Evolutionary conservation across 2,888 invertebrate genomes (phyloP), one percentile per base, ranked within the genome.

Genomic region (Harmothoe impar): DNA sequence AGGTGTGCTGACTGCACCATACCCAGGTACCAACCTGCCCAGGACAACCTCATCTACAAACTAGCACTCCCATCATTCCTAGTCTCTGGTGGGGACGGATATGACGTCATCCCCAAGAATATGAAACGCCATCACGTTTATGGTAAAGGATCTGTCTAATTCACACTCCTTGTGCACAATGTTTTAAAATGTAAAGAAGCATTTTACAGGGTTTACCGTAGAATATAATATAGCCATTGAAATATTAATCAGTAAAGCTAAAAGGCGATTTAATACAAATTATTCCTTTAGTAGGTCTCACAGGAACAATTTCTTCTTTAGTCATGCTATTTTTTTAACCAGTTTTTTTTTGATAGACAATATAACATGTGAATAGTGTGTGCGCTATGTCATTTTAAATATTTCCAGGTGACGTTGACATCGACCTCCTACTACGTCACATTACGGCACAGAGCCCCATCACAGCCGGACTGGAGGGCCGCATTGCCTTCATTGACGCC

Each of bases 1-100:
- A 96, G 97, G 1, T 98, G 98, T 94, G 97, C 97, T 10, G 93
- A 96, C 1, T 98, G 98, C 94, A 94, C 95, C 0, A 95, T 97
- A 12, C 97, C 97, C 0, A 93, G 92, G 0, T 97, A 97, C 91
- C 95, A 96, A 5, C 96, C 96, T 0, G 93, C 98, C 0, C 95
- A 97, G 29, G 94, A 95, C 17, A 95, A 96, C 51, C 94, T 95
- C 54, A 96, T 95, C 51, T 98, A 98, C 94, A 97, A 89, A 78
- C 23, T 5, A 23, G 25, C n/a, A 12, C 43, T 86, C 31, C 81
- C 33, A 20, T 90, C 31, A 54, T 91, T 84, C 68, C n/a, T 54
- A 54, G 77, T 15, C 0, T 23, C 51, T 31, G 33, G 35, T 51
- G 94, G 94, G 0, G 94, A 94, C 89, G 93, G 92, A 12, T 94